Conservation (phyloP, 1,140 invertebrate species). For the Belonocnema kinseyi region DNA sequence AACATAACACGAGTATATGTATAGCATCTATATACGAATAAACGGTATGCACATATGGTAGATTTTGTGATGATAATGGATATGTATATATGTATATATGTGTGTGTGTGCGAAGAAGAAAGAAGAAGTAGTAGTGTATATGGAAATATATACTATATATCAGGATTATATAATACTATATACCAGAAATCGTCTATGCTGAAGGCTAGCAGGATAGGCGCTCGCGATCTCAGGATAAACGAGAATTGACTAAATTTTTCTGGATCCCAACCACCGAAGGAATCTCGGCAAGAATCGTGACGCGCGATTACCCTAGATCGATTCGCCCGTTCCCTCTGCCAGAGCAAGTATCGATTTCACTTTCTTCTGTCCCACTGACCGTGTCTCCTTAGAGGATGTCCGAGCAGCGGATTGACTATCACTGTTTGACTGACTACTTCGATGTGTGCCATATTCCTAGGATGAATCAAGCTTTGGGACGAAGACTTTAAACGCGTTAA, state of each 20-base stretch:
- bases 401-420: slow-evolving; percentile 56
- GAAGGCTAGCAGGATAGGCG: slow-evolving; percentile 44
- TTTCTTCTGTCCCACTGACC: slow-evolving; percentile 37
- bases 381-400: slow-evolving; percentile 51
- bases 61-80: slow-evolving; percentile 57
- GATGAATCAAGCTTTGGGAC: slow-evolving; percentile 66
- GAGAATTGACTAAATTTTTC: slow-evolving; percentile 67
- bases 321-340: slow-evolving; percentile 8
- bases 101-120: slow-evolving; percentile 56
- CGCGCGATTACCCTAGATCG: slow-evolving; percentile 45
- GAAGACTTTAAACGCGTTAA: slow-evolving; percentile 72
- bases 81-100: slow-evolving; percentile 62
- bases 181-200: slow-evolving; percentile 42
- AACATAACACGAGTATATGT: slow-evolving; percentile 71
- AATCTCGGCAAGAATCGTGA: slow-evolving; percentile 48
- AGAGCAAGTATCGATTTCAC: slow-evolving; percentile 40
- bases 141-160: slow-evolving; percentile 66
- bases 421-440: slow-evolving; percentile 48
- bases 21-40: slow-evolving; percentile 46
- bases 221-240: slow-evolving; percentile 46
- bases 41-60: slow-evolving; percentile 47
- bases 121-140: slow-evolving; percentile 70
- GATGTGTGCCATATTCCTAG: slow-evolving; percentile 62
- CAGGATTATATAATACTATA: slow-evolving; percentile 68
- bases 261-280: slow-evolving; percentile 33